These are phyloP conservation scores for Mythimna albipuncta DNA, from an alignment of 2,888 invertebrate species.

Conservation along the genomic window DNA sequence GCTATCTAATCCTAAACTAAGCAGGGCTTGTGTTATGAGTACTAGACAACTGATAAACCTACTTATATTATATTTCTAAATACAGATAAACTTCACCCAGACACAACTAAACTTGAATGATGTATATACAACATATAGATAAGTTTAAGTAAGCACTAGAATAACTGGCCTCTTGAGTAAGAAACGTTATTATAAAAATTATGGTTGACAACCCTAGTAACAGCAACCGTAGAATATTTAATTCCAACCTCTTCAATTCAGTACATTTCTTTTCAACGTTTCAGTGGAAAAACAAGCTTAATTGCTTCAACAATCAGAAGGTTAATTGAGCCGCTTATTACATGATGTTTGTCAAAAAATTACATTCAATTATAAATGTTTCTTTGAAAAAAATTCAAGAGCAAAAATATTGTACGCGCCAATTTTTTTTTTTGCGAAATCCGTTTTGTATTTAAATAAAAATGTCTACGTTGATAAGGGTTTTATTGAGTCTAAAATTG, in stretches of 20 bases:
- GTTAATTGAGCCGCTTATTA: slow-evolving; percentile 45
- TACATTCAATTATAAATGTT: slow-evolving; percentile 42
- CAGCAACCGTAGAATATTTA: slow-evolving; percentile 35
- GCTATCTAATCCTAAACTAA: no score
- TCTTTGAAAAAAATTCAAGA: slow-evolving; percentile 15
- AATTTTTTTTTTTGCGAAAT: slow-evolving; percentile 4
- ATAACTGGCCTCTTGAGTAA: no score
- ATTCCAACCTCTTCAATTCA: slow-evolving; percentile 29
- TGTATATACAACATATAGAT: no score
- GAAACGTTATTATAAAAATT: no score
- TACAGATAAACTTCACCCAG: no score
- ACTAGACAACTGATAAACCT: no score
- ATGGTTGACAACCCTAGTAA: neutral
- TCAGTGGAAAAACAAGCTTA: slow-evolving; percentile 25
- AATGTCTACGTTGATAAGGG: slow-evolving; percentile 31
- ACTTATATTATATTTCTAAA: no score
- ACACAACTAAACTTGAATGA: no score
- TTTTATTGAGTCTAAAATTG: slow-evolving; percentile 28
- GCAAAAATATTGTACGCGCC: neutral
- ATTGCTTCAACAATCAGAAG: slow-evolving; percentile 35
- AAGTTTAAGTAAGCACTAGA: no score
- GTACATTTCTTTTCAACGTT: slow-evolving; percentile 13
- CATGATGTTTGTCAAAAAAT: slow-evolving; percentile 51
- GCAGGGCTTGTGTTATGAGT: no score
- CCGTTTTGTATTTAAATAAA: slow-evolving; percentile 28